phyloP scores from a whole-genome alignment of 2,797 vertebrate genomes.

The Megaceryle alcyon region DNA sequence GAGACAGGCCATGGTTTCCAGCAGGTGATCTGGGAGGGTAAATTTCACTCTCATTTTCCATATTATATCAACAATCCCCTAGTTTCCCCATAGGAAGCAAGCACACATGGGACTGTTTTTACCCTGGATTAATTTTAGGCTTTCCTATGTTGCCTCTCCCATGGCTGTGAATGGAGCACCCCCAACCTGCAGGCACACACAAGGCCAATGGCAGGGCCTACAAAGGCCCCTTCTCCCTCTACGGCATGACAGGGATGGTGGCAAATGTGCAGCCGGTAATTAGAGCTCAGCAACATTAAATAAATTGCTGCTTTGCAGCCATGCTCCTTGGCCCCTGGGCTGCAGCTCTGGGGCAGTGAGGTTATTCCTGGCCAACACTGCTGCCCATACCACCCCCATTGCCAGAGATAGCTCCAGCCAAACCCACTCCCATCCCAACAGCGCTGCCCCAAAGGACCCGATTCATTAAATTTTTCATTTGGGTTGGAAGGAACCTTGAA shows the following conservation, averaged over 20 bases:
- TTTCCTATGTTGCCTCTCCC: background rate
- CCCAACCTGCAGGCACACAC: background rate
- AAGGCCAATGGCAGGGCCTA: rapidly evolving
- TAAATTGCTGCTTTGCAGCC: background rate
- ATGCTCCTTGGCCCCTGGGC: rapidly evolving
- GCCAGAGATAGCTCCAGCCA: background rate
- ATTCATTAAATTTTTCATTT: background rate
- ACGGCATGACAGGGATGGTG: background rate
- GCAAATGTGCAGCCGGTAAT: rapidly evolving
- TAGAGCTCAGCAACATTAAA: background rate
- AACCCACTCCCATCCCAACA: rapidly evolving
- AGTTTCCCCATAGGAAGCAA: background rate
- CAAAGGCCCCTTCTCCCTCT: background rate
- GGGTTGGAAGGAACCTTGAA: no score
- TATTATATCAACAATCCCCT: background rate
- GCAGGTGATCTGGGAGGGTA: background rate
- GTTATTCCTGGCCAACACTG: rapidly evolving
- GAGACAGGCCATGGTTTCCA: background rate
- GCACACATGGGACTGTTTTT: slow-evolving; percentile 43
- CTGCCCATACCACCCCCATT: rapidly evolving
- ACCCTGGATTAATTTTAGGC: slow-evolving; percentile 6
- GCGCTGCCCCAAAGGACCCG: rapidly evolving
- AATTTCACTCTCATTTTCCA: background rate
- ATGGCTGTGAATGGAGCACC: background rate
- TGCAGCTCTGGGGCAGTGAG: rapidly evolving